Conservation (phyloP, 2,888 invertebrate species). For the Campopleginae sp. region DNA sequence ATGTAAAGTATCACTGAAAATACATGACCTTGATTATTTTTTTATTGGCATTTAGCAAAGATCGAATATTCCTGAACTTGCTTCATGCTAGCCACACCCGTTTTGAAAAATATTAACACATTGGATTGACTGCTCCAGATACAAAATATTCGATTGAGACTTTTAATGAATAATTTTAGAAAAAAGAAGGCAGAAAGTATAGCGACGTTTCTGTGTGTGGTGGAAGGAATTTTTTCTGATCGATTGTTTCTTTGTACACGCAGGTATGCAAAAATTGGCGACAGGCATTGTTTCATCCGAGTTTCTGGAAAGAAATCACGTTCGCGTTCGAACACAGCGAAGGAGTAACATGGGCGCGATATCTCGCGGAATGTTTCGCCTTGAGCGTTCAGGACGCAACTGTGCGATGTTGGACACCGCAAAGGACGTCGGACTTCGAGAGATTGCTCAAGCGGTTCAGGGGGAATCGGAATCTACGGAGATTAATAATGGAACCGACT, state of each 20-base stretch:
- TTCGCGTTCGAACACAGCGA: conserved; percentile 82
- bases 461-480: conserved; percentile 81
- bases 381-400: conserved; percentile 83
- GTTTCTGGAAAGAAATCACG: conserved; percentile 84
- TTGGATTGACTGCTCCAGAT: background rate
- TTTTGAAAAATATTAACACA: background rate
- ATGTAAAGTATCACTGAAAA: background rate
- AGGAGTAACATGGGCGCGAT: conserved; percentile 81
- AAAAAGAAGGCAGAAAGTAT: background rate
- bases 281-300: conserved; percentile 84
- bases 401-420: conserved; percentile 82
- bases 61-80: background rate
- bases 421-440: conserved; percentile 76
- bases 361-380: conserved; percentile 81
- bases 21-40: background rate
- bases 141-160: background rate
- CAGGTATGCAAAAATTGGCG: conserved; percentile 86
- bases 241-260: background rate
- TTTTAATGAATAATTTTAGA: background rate
- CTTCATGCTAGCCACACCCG: background rate
- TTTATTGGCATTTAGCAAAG: background rate
- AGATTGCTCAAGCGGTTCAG: conserved; percentile 80
- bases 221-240: background rate
- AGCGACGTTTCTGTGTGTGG: background rate
- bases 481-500: conserved; percentile 81